These are phyloP conservation scores for Varanus salvator DNA, from an alignment of 2,113 vertebrate species.

Conservation along the genomic window DNA sequence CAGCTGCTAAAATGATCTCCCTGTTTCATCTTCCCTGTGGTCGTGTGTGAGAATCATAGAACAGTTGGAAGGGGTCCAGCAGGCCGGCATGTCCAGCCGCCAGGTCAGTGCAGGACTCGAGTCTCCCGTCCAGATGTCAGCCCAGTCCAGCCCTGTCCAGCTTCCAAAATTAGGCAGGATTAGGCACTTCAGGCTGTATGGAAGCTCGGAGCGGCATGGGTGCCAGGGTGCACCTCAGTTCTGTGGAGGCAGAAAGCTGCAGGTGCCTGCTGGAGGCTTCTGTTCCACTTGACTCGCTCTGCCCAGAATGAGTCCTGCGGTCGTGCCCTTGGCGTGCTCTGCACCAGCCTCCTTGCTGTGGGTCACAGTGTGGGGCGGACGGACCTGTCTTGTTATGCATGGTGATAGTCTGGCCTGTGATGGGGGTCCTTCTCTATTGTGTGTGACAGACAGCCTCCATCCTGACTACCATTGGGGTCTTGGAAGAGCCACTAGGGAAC, in stretches of 20 bases:
- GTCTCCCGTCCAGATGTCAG: no score
- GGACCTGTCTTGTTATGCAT: neutral
- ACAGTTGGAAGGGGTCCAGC: no score
- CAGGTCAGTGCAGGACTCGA: no score
- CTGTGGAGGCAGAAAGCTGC: neutral
- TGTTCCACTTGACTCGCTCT: neutral
- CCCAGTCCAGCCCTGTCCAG: no score
- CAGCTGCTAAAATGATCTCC: no score
- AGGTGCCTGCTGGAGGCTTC: neutral
- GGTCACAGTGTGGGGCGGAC: no score
- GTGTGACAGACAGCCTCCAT: constrained; percentile 86
- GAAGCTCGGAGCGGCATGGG: neutral
- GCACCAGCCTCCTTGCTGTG: no score
- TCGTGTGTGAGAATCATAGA: neutral
- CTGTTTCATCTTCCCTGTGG: neutral
- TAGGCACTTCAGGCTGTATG: no score
- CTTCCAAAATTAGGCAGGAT: no score
- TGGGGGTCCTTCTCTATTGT: neutral
- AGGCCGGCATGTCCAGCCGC: no score
- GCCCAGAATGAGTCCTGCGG: no score
- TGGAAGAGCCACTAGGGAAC: constrained; percentile 95
- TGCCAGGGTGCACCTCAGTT: neutral
- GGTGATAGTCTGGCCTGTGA: rapidly evolving
- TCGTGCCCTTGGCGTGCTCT: neutral
- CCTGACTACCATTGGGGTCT: constrained; percentile 91